Percentiles rank a stretch among this genome's conserved stretches.
Conservation (phyloP, 2,113 vertebrate species). For the Periophthalmus modestus region DNA sequence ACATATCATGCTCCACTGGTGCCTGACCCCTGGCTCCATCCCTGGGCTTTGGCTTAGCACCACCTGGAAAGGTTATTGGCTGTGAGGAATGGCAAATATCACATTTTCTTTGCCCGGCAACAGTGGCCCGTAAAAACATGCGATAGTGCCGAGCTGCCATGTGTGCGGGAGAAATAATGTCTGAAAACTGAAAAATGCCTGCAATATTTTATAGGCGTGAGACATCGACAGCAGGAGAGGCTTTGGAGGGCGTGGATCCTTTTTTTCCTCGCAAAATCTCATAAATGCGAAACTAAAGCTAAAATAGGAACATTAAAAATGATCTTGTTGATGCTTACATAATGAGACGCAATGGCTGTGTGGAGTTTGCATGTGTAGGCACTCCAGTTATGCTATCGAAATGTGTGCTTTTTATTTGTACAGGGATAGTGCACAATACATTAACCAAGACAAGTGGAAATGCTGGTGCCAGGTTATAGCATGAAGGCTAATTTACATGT, state of each 20-base stretch:
- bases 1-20: conserved; percentile 37
- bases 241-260: not conserved
- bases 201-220: not conserved
- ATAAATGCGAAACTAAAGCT: not conserved
- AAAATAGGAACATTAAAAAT: not conserved
- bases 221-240: not conserved
- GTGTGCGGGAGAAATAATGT: conserved; percentile 24
- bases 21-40: conserved; percentile 33
- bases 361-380: too few species aligned
- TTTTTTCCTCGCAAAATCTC: not conserved
- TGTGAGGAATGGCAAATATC: conserved; percentile 34
- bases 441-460: too few species aligned
- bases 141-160: conserved; percentile 2
- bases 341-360: too few species aligned
- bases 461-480: too few species aligned
- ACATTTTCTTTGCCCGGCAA: conserved; percentile 9
- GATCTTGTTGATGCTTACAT: too few species aligned
- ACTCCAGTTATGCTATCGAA: too few species aligned
- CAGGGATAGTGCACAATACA: too few species aligned
- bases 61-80: conserved; percentile 42
- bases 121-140: conserved; percentile 19
- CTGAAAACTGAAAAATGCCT: conserved; percentile 1
- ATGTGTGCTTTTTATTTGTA: too few species aligned
- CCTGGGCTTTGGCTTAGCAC: conserved; percentile 29
- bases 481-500: too few species aligned